Evolutionary conservation across 2,797 vertebrate species (phyloP).

Genomic region (Acanthopagrus latus): DNA sequence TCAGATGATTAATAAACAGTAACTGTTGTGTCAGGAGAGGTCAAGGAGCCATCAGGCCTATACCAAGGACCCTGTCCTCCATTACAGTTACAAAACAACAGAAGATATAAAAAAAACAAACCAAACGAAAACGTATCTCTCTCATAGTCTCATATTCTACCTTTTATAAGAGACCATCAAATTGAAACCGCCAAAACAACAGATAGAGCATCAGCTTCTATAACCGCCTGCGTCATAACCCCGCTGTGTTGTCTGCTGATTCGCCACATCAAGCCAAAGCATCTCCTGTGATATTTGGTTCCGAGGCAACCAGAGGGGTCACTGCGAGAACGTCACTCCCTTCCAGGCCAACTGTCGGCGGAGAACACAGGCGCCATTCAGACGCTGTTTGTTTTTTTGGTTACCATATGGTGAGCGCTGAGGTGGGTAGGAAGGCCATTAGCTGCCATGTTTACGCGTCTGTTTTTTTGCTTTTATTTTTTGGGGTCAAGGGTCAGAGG

Average conservation of each 20-base stretch:
- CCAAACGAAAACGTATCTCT: too few relatives aligned
- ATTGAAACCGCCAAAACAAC: neutral
- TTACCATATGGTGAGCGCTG: slow-evolving; percentile 39
- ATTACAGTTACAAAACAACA: too few relatives aligned
- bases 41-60: too few relatives aligned
- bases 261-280: slow-evolving; percentile 43
- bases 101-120: too few relatives aligned
- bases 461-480: slow-evolving; percentile 39
- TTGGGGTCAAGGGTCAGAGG: slow-evolving; percentile 48
- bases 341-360: slow-evolving; percentile 6
- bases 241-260: slow-evolving; percentile 52
- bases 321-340: slow-evolving; percentile 3
- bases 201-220: neutral
- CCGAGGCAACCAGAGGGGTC: slow-evolving; percentile 20
- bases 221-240: slow-evolving; percentile 8
- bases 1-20: too few relatives aligned
- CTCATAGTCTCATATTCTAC: neutral
- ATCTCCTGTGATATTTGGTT: slow-evolving; percentile 17
- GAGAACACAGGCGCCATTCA: slow-evolving; percentile 62
- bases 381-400: slow-evolving; percentile 22
- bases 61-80: too few relatives aligned
- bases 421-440: neutral
- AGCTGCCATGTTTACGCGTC: slow-evolving; percentile 22
- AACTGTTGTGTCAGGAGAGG: too few relatives aligned
- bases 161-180: neutral